Evolutionary conservation across 37 sponge, comb jelly and placozoan genomes (phyloP).

Genomic region (Beroe forskalii): DNA sequence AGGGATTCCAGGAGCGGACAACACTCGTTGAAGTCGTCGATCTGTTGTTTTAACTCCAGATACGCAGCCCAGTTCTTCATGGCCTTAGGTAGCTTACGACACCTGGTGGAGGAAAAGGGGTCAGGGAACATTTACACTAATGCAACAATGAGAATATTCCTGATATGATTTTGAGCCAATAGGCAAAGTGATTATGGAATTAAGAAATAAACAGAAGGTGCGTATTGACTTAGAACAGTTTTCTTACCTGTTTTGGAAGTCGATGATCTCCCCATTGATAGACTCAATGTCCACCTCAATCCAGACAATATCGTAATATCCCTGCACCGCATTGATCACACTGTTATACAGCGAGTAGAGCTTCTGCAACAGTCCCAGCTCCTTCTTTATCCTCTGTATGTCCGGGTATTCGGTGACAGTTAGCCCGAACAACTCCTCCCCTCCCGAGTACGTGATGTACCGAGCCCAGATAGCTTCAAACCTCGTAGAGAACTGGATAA

Average conservation of each 20-base stretch:
- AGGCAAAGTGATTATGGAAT: no score
- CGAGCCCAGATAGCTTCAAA: slow-evolving; percentile 67
- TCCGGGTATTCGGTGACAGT: slow-evolving; percentile 84
- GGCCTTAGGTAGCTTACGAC: slow-evolving; percentile 93
- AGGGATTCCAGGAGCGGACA: slow-evolving; percentile 94
- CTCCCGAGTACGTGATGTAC: slow-evolving; percentile 88
- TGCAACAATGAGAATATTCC: no score
- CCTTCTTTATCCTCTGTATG: slow-evolving; percentile 73
- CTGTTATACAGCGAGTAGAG: slow-evolving; percentile 89
- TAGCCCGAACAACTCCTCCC: slow-evolving; percentile 94
- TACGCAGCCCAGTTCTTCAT: slow-evolving; percentile 98
- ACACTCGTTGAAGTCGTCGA: slow-evolving; percentile 95
- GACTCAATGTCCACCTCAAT: slow-evolving; percentile 93
- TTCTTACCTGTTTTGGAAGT: slow-evolving; percentile 95
- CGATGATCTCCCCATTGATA: slow-evolving; percentile 90
- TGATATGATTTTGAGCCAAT: no score
- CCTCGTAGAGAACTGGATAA: slow-evolving; percentile 27
- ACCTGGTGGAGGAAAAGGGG: slow-evolving; percentile 66
- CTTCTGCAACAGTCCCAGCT: slow-evolving; percentile 91
- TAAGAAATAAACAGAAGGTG: no score
- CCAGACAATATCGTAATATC: slow-evolving; percentile 96
- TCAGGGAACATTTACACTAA: neutral
- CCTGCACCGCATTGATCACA: slow-evolving; percentile 83
- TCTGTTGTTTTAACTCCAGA: slow-evolving; percentile 86
- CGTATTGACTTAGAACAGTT: neutral